A percentile compares a stretch with the other conserved stretches of the same genome.
These are phyloP conservation scores for Halcyon chelicuti DNA, from an alignment of 2,797 vertebrate genomes.

Conservation along the genomic window DNA sequence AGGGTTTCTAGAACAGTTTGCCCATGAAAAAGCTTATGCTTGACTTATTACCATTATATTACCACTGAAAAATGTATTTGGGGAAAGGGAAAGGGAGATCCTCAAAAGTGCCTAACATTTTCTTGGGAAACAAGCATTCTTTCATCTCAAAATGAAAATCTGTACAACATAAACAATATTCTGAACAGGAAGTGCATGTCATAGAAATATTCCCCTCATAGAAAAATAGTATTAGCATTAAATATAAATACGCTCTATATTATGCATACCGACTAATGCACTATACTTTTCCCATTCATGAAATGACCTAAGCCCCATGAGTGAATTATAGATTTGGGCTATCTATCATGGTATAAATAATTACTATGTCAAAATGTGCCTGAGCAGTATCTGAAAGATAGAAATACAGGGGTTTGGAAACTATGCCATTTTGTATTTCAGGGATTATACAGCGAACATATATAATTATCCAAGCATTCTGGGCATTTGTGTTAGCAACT, in stretches of 20 bases:
- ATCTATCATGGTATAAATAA: constrained; percentile 30
- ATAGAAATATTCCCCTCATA: background rate
- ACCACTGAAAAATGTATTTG: background rate
- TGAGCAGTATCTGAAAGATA: background rate
- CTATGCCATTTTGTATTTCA: background rate
- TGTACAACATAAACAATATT: constrained; percentile 24
- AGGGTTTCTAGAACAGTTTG: background rate
- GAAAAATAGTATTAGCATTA: constrained; percentile 48
- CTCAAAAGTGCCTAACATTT: background rate
- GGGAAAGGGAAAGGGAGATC: background rate
- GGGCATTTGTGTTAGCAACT: background rate
- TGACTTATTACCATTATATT: background rate
- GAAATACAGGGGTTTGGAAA: background rate
- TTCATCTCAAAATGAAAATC: background rate
- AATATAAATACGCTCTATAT: constrained; percentile 57
- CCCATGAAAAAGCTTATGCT: background rate
- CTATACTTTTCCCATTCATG: constrained; percentile 21
- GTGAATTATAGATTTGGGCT: constrained; percentile 39
- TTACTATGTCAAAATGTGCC: constrained; percentile 13
- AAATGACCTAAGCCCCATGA: constrained; percentile 28
- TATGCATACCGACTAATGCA: constrained; percentile 56
- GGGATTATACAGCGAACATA: background rate
- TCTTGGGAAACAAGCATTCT: background rate
- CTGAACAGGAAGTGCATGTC: background rate
- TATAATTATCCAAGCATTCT: background rate